Evolutionary conservation across 2,888 invertebrate genomes (phyloP).

Genomic region (Clepsis dumicolana): DNA sequence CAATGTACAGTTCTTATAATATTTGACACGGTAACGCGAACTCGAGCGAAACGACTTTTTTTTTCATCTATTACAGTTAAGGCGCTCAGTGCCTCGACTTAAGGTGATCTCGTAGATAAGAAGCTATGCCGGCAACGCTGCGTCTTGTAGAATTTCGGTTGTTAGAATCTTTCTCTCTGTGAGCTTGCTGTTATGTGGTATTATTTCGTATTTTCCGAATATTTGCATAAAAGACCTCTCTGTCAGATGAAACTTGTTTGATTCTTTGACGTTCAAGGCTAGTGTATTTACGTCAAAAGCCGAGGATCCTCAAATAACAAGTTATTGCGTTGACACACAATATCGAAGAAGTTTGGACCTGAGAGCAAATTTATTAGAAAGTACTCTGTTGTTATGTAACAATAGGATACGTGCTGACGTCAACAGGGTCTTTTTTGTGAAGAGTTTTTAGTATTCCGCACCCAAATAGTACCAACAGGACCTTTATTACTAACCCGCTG

Average conservation of each 20-base stretch:
- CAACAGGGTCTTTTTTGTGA: no score
- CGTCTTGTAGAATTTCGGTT: background rate
- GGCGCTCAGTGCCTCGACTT: no score
- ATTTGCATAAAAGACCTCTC: slow-evolving; percentile 21
- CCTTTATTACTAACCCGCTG: no score
- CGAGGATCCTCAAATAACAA: slow-evolving; percentile 10
- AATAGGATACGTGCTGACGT: no score
- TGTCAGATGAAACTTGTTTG: slow-evolving; percentile 13
- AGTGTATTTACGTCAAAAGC: slow-evolving; percentile 1
- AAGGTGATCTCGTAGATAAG: no score
- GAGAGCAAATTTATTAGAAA: background rate
- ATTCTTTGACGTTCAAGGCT: slow-evolving; percentile 10
- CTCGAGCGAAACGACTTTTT: no score
- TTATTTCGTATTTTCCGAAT: slow-evolving; percentile 1
- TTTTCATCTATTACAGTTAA: no score
- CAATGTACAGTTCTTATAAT: no score
- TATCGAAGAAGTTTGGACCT: background rate
- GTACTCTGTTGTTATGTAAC: no score
- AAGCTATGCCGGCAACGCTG: background rate
- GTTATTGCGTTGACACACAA: slow-evolving; percentile 18
- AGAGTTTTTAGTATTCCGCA: no score
- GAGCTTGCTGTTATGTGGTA: background rate
- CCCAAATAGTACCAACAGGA: no score
- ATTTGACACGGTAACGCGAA: no score
- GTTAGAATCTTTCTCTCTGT: background rate